Evolutionary conservation across 2,113 vertebrate species (phyloP).

Genomic region (Etheostoma cragini): DNA sequence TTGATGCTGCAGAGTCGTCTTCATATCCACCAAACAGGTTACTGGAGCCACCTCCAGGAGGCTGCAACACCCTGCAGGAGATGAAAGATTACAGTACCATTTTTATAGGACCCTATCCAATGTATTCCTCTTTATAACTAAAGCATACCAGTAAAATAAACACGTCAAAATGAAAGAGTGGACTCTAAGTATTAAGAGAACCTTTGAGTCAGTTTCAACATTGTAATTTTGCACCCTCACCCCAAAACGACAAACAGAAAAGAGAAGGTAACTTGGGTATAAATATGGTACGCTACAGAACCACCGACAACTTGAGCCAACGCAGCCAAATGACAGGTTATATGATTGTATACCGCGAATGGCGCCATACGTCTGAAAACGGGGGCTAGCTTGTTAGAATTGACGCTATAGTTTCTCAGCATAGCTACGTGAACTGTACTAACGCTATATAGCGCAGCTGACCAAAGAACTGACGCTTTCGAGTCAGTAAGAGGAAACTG

Average conservation of each 20-base stretch:
- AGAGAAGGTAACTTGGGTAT: neutral
- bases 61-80: constrained; percentile 86
- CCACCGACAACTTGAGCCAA: neutral
- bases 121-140: neutral
- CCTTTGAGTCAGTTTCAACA: neutral
- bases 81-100: neutral
- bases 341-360: constrained; percentile 39
- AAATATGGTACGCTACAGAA: constrained; percentile 5
- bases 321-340: constrained; percentile 47
- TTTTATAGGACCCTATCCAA: neutral
- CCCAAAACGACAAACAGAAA: neutral
- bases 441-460: neutral
- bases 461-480: neutral
- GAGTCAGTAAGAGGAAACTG: neutral
- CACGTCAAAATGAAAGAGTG: neutral
- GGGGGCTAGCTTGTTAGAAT: neutral
- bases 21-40: constrained; percentile 89
- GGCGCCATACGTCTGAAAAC: constrained; percentile 30
- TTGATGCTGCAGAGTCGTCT: constrained; percentile 82
- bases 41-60: constrained; percentile 91
- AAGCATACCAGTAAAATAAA: neutral
- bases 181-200: neutral
- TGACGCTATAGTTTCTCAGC: neutral
- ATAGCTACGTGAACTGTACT: neutral
- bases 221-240: neutral